These are phyloP conservation scores for Dasyprocta punctata DNA, from an alignment of 2,113 vertebrate genomes.

Conservation along the genomic window DNA sequence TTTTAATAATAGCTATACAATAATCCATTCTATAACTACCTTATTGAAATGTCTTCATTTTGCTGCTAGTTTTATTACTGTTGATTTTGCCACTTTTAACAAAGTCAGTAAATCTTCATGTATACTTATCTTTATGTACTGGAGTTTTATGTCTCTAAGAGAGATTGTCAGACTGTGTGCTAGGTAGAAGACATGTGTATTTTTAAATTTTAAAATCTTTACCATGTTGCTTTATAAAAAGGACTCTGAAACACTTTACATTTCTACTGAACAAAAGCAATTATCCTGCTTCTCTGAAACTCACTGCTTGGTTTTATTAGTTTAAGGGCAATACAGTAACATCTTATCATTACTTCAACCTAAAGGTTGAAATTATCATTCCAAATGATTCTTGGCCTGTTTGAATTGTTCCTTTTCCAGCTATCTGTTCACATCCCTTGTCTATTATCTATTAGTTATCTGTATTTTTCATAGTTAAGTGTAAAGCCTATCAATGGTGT, in stretches of 20 bases:
- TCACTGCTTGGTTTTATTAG: neutral
- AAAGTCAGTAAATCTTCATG: neutral
- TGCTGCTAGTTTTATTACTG: neutral
- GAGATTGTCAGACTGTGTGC: neutral
- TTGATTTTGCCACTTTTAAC: slow-evolving; percentile 8
- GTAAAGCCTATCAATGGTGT: slow-evolving; percentile 25
- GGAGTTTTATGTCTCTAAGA: slow-evolving; percentile 28
- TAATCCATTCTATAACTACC: neutral
- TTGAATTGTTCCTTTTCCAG: slow-evolving; percentile 19
- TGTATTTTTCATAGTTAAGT: neutral
- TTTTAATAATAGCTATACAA: neutral
- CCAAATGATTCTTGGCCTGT: neutral
- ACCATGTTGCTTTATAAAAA: neutral
- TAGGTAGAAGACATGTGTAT: neutral
- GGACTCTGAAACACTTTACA: neutral
- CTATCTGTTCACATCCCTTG: slow-evolving; percentile 30
- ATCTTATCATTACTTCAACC: neutral
- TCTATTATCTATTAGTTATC: neutral
- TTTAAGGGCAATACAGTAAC: neutral
- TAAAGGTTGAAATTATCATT: neutral
- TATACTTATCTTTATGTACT: neutral
- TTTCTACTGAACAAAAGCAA: neutral
- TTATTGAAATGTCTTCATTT: neutral
- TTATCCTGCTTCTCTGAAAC: neutral
- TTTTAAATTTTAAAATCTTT: neutral